phyloP scores from a whole-genome alignment of 2,888 invertebrate species.

The Bedellia somnulentella region DNA sequence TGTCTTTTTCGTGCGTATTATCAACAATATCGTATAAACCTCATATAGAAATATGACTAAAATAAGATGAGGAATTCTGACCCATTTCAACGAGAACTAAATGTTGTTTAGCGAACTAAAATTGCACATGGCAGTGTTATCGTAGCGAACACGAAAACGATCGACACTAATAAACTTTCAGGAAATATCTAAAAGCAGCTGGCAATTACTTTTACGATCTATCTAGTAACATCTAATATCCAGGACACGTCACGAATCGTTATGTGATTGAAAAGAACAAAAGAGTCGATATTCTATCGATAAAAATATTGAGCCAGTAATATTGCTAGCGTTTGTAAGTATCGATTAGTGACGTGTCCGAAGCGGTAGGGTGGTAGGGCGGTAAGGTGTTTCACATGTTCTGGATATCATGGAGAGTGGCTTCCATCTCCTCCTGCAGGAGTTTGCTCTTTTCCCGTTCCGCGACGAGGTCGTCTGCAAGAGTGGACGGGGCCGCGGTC shows the following conservation, averaged over 20 bases:
- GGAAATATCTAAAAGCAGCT: constrained; percentile 56
- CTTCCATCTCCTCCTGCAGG: constrained; percentile 98
- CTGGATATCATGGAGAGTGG: constrained; percentile 98
- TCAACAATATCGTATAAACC: constrained; percentile 23
- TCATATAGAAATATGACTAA: constrained; percentile 43
- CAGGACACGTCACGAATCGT: constrained; percentile 25
- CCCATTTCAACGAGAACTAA: constrained; percentile 23
- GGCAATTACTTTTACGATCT: constrained; percentile 39
- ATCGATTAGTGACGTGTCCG: constrained; percentile 9
- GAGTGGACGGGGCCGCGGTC: constrained; percentile 47
- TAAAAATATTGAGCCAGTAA: constrained; percentile 6
- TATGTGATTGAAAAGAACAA: constrained; percentile 2
- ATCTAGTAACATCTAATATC: constrained; percentile 43
- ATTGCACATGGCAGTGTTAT: constrained; percentile 58
- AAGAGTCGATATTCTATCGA: no score
- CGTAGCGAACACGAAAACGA: constrained; percentile 36
- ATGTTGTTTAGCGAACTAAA: constrained; percentile 37
- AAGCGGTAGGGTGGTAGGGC: constrained; percentile 22
- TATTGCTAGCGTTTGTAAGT: no score
- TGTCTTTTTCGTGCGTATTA: constrained; percentile 19
- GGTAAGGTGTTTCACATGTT: constrained; percentile 97
- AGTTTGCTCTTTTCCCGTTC: constrained; percentile 95
- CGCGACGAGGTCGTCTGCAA: constrained; percentile 91
- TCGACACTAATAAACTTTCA: no score
- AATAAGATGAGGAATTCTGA: constrained; percentile 19